Base-by-base conservation (phyloP, 2,888 invertebrate species). In the Tiphia femorata region DNA sequence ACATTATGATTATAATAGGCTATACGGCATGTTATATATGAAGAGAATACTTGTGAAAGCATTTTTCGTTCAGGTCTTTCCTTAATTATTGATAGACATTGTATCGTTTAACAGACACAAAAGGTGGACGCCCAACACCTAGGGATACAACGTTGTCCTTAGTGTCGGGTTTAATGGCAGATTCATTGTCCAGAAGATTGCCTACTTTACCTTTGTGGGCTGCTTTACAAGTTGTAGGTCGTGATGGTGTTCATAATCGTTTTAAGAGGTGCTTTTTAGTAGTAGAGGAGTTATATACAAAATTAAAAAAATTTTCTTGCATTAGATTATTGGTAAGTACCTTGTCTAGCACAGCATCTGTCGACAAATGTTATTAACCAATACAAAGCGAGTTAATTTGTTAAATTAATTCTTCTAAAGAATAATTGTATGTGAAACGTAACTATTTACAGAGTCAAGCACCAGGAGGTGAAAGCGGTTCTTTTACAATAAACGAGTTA, bases 121-220 rank as follows among this genome's bases (percentile, higher is more conserved):
- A 86, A 49, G 82, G 83, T 14, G 80, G 78, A 43, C 75, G 79
- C 27, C 83, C 82, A 3, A 81, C 81, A n/a, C 72, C 79, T 2
- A 75, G 81, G 52, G 82, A 82, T 40, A 81, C 82, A 14, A 82
- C 82, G 2, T 51, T 78, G 7, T 77, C 77, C 0, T 63, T 78
- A 42, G 76, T 77, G 10, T 78, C 79, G 2, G 83, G 83, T 64
- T 80, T 87, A 58, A 85, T 85, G 77, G 81, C 84, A 2, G 85
- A 86, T 67, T 86, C 86, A 27, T 74, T 85, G 6, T 82, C 84
- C 3, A 80, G 89, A 60, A 88, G 93, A 37, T 85, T 95, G 37
- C 89, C 91, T 27, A 92, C 94, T 29, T 85, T 97, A 51, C 92
- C 96, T 1, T 84, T 96, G 49, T 97, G 97, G 97, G 89, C 92